Evolutionary conservation across 2,113 vertebrate species (phyloP).

Genomic region (Mesoclemmys tuberculata): DNA sequence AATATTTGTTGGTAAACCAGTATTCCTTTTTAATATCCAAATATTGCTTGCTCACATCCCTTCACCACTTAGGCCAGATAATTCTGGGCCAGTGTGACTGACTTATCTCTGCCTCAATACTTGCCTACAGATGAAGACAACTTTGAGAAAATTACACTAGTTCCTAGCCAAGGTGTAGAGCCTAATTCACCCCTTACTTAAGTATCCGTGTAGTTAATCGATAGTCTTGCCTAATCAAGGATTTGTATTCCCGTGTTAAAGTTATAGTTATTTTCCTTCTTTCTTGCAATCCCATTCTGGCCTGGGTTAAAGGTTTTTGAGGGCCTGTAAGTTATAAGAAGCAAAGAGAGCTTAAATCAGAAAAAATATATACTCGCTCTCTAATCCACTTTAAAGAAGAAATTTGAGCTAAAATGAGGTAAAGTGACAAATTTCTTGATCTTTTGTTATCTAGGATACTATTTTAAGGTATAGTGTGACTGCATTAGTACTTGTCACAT

Average conservation of each 20-base stretch:
- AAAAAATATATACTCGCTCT: slow-evolving; percentile 19
- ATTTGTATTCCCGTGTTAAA: not conserved
- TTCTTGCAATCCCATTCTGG: not conserved
- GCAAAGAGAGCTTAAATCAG: not conserved
- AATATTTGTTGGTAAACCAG: not conserved
- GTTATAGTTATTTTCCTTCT: not conserved
- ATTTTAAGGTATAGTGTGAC: slow-evolving; percentile 72
- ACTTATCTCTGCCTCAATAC: not conserved
- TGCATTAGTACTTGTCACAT: slow-evolving; percentile 65
- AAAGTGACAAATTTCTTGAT: slow-evolving; percentile 66
- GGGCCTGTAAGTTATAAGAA: not conserved
- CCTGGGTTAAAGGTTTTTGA: not conserved
- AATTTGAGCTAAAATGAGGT: slow-evolving; percentile 68
- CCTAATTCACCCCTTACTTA: not conserved
- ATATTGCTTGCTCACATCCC: not conserved
- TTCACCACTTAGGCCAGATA: not conserved
- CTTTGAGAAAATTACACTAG: not conserved
- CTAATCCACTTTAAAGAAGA: slow-evolving; percentile 47
- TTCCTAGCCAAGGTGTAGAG: not conserved
- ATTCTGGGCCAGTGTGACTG: fast-evolving
- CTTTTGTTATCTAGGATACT: slow-evolving; percentile 66
- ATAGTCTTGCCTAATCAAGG: not conserved
- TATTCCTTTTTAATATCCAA: slow-evolving; percentile 18
- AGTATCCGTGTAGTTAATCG: not conserved
- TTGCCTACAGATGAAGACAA: fast-evolving